phyloP scores from a whole-genome alignment of 1,140 invertebrate species.

The Heterodera schachtii region DNA sequence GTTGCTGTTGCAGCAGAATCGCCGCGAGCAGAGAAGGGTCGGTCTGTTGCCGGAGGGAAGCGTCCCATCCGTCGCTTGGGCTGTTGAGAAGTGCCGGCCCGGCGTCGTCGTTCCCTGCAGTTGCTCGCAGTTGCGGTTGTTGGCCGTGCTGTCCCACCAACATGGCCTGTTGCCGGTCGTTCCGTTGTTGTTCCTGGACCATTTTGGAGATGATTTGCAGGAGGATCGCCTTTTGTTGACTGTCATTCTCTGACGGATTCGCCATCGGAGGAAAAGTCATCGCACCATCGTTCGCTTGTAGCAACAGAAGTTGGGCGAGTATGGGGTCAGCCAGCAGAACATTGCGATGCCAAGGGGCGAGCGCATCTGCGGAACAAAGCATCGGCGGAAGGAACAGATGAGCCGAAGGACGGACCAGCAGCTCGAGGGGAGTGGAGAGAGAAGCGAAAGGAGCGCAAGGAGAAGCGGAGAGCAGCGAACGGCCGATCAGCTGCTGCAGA shows the following conservation, averaged over 20 bases:
- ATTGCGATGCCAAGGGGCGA: neutral
- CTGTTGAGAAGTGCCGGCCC: neutral
- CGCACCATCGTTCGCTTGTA: neutral
- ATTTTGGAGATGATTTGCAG: conserved; percentile 25
- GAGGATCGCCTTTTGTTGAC: conserved; percentile 1
- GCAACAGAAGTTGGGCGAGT: neutral
- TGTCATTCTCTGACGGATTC: neutral
- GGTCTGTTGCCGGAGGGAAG: neutral
- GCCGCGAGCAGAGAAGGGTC: neutral
- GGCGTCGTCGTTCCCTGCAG: neutral
- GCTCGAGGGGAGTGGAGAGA: neutral
- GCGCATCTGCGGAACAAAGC: neutral
- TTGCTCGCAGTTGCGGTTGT: conserved; percentile 7
- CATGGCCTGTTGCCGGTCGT: conserved; percentile 2
- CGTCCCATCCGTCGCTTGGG: neutral
- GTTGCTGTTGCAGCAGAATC: neutral
- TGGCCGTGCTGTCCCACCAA: conserved; percentile 10
- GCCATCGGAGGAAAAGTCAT: no score
- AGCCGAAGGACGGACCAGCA: neutral
- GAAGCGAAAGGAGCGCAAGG: neutral
- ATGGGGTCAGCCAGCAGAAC: neutral
- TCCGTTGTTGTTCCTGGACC: conserved; percentile 23
- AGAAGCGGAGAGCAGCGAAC: neutral
- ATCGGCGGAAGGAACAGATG: neutral
- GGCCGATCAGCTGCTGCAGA: neutral